phyloP scores from a whole-genome alignment of 2,888 invertebrate genomes.

The Stenoptilia bipunctidactyla region DNA sequence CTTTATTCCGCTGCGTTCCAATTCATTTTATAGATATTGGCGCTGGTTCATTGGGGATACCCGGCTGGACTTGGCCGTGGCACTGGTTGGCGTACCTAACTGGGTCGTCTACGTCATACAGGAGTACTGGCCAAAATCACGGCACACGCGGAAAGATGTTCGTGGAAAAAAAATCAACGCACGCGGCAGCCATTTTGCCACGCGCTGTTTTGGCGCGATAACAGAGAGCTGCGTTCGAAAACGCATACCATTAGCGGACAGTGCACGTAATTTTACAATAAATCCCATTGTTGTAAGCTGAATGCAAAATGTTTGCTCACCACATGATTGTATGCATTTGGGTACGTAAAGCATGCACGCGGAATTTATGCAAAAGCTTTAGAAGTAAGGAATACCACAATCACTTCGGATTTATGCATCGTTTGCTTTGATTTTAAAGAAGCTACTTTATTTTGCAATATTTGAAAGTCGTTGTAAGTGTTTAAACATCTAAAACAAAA shows the following conservation, averaged over 20 bases:
- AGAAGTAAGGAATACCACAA: slow-evolving; percentile 9
- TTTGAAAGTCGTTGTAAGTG: slow-evolving; percentile 1
- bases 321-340: slow-evolving; percentile 47
- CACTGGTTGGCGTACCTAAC: slow-evolving; percentile 64
- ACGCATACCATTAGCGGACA: slow-evolving; percentile 38
- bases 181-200: slow-evolving; percentile 45
- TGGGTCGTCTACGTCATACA: slow-evolving; percentile 63
- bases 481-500: no score
- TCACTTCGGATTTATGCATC: background rate
- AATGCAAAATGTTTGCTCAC: slow-evolving; percentile 45
- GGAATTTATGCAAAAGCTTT: slow-evolving; percentile 31
- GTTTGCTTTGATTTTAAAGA: no score
- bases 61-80: slow-evolving; percentile 68
- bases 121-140: slow-evolving; percentile 64
- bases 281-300: slow-evolving; percentile 49
- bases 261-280: slow-evolving; percentile 62
- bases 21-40: slow-evolving; percentile 72
- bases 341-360: slow-evolving; percentile 48
- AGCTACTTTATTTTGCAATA: background rate
- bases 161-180: slow-evolving; percentile 45
- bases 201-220: slow-evolving; percentile 41
- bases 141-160: slow-evolving; percentile 57
- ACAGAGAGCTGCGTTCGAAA: slow-evolving; percentile 18
- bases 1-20: slow-evolving; percentile 47
- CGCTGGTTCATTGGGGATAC: slow-evolving; percentile 66